Evolutionary conservation across 2,113 vertebrate species (phyloP), one percentile per base, ranked within the genome.

Genomic region (Apeltes quadracus): DNA sequence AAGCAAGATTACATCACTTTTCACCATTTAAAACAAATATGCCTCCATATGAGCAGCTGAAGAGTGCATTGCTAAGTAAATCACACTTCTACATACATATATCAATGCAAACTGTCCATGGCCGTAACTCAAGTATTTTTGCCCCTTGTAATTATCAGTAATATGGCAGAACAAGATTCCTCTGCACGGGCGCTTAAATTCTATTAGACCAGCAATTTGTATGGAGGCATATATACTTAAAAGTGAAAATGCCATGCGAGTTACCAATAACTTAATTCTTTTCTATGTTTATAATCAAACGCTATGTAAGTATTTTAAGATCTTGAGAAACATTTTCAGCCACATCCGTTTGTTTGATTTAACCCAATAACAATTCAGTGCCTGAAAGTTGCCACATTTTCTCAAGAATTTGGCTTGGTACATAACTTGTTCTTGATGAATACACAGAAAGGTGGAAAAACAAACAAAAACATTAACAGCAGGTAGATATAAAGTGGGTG

Each of bases 401-500:
- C 39, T 72, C 75, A 72, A 72, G 72, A 72, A 69, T 81, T 72
- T 81, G 64, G 61, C 73, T 83, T 78, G 50, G 50, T 83, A 56
- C 51, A 72, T 58, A 38, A 76, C 69, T 68, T 85, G 61, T 81
- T 89, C 66, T 72, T 73, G 68, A 36, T 70, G 61, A 83, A 79
- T 72, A 80, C 67, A 83, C 68, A 81, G 20, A 86, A 68, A 78
- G 34, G 48, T 32, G 79, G 53, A 58, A 64, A 29, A 63, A 62
- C n/a, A 23, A 87, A 62, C 46, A 74, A 57, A 77, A 79, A 56
- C 8, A 41, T 62, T 84, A 86, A 87, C 79, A 32, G 65, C 70
- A 82, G 67, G 91, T 87, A 89, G 77, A 88, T 90, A 79, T 72
- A 87, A 93, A 87, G 83, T 91, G 90, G 92, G 91, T 88, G 90